Percentiles rank a stretch among this genome's conserved stretches.
Conservation (phyloP, 2,888 invertebrate species). For the Malacosoma neustria region DNA sequence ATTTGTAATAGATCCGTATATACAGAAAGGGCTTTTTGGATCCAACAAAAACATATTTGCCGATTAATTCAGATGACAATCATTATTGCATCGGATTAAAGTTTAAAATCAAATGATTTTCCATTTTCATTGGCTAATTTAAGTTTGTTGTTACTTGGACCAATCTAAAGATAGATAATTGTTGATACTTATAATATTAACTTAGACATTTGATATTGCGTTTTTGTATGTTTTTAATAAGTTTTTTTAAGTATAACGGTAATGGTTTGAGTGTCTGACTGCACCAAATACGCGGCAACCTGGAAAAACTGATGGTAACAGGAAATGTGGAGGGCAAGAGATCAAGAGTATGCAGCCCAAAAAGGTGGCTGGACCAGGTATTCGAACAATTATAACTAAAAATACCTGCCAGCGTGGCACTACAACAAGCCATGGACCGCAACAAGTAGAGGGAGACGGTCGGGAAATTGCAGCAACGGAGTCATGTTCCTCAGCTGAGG, state of each 20-base stretch:
- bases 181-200: conserved; percentile 17
- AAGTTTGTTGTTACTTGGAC: conserved; percentile 5
- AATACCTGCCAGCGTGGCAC: too few relatives aligned
- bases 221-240: conserved; percentile 16
- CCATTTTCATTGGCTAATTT: conserved; percentile 3
- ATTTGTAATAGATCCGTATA: conserved; percentile 61
- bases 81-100: conserved; percentile 23
- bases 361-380: too few relatives aligned
- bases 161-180: conserved; percentile 22
- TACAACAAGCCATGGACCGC: too few relatives aligned
- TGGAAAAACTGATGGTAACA: too few relatives aligned
- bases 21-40: conserved; percentile 45
- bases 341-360: too few relatives aligned
- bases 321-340: too few relatives aligned
- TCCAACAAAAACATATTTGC: conserved; percentile 15
- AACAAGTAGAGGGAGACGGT: too few relatives aligned
- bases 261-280: too few relatives aligned
- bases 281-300: too few relatives aligned
- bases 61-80: conserved; percentile 8
- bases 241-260: conserved; percentile 5
- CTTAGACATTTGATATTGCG: conserved; percentile 31
- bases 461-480: too few relatives aligned
- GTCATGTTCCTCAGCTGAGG: too few relatives aligned
- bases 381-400: too few relatives aligned
- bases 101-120: conserved; percentile 26